phyloP scores from a whole-genome alignment of 2,113 vertebrate species.

The Pituophis catenifer region DNA sequence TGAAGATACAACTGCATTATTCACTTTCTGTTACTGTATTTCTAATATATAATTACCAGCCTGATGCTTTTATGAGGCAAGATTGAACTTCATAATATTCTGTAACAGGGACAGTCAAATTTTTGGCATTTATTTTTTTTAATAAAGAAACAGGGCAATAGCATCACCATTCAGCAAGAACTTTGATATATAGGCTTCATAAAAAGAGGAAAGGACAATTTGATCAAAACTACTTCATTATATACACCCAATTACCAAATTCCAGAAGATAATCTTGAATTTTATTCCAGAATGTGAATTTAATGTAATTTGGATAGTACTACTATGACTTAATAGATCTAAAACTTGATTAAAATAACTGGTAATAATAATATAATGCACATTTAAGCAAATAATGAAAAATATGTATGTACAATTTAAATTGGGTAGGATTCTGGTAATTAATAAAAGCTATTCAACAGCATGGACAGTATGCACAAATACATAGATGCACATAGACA shows the following conservation, averaged over 20 bases:
- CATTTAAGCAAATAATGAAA: not conserved
- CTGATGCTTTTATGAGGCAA: not conserved
- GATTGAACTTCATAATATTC: not conserved
- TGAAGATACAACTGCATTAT: not conserved
- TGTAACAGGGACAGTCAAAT: not conserved
- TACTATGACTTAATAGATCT: not conserved
- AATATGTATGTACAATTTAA: not conserved
- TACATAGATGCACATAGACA: not conserved
- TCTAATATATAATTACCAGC: not conserved
- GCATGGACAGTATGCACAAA: not conserved
- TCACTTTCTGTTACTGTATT: not conserved
- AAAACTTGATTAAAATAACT: not conserved
- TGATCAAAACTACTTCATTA: not conserved
- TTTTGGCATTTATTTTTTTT: not conserved
- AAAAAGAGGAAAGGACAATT: not conserved
- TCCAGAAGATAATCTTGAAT: not conserved
- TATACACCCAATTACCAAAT: not conserved
- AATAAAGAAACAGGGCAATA: not conserved
- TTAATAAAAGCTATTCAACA: not conserved
- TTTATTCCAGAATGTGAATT: not conserved
- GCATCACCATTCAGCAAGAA: not conserved
- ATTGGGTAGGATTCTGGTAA: not conserved
- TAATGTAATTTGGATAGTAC: not conserved
- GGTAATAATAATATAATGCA: not conserved
- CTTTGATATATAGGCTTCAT: not conserved